phyloP scores from a whole-genome alignment of 2,113 vertebrate species.

The Irena cyanogastra region DNA sequence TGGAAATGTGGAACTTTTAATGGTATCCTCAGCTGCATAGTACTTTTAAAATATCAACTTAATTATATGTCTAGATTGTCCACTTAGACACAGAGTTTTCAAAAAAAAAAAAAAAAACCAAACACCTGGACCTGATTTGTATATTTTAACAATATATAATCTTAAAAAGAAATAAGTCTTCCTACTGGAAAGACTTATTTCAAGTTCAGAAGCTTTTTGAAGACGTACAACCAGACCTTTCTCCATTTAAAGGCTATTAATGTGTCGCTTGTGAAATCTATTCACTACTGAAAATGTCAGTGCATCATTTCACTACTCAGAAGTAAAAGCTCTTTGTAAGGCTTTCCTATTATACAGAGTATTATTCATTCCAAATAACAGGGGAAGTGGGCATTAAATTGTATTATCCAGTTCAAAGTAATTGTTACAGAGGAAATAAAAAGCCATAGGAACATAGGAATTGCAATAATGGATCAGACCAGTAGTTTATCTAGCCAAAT shows the following conservation, averaged over 20 bases:
- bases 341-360: background rate
- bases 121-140: background rate
- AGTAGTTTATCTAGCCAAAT: slow-evolving; percentile 5
- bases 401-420: slow-evolving; percentile 41
- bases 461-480: slow-evolving; percentile 12
- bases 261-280: slow-evolving; percentile 20
- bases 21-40: background rate
- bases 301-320: slow-evolving; percentile 27
- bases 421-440: slow-evolving; percentile 31
- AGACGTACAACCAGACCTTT: background rate
- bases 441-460: background rate
- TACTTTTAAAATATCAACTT: background rate
- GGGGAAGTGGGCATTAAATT: slow-evolving; percentile 32
- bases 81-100: background rate
- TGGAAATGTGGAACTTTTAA: background rate
- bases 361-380: slow-evolving; percentile 41
- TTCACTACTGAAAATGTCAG: slow-evolving; percentile 45
- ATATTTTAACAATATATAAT: background rate
- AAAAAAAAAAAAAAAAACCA: no score
- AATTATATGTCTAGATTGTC: background rate
- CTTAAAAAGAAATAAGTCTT: background rate
- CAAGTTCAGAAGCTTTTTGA: background rate
- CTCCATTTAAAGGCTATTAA: slow-evolving; percentile 20
- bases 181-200: background rate
- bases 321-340: slow-evolving; percentile 38